phyloP scores from a whole-genome alignment of 2,113 vertebrate species.

The Scortum barcoo region DNA sequence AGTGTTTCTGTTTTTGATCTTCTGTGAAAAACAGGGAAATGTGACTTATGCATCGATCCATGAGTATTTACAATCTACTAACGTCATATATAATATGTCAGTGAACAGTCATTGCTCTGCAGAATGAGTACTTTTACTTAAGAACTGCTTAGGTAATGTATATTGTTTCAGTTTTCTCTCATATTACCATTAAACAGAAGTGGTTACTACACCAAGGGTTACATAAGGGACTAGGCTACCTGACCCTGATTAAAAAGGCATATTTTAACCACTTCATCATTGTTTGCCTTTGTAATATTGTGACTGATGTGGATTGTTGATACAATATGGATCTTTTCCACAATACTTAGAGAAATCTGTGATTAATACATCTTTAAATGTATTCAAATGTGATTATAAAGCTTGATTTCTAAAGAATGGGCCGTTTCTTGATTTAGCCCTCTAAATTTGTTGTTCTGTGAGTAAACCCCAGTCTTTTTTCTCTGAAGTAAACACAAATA shows the following conservation, averaged over 20 bases:
- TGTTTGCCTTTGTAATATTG: neutral
- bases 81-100: neutral
- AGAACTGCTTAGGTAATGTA: constrained; percentile 18
- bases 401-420: constrained; percentile 20
- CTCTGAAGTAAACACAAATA: constrained; percentile 35
- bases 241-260: neutral
- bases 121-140: neutral
- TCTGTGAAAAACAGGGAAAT: neutral
- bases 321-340: neutral
- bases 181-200: constrained; percentile 1
- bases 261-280: neutral
- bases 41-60: neutral
- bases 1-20: neutral
- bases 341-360: neutral
- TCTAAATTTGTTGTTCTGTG: constrained; percentile 9
- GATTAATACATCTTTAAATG: constrained; percentile 13
- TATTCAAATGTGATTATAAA: constrained; percentile 8
- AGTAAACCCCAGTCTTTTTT: constrained; percentile 24
- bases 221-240: constrained; percentile 2
- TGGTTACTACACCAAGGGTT: neutral
- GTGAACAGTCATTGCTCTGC: no score
- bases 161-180: constrained; percentile 1
- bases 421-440: constrained; percentile 10
- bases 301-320: constrained; percentile 8
- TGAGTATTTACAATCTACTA: neutral